Evolutionary conservation across 2,113 vertebrate species (phyloP).

Genomic region (Nycticryphes semicollaris): DNA sequence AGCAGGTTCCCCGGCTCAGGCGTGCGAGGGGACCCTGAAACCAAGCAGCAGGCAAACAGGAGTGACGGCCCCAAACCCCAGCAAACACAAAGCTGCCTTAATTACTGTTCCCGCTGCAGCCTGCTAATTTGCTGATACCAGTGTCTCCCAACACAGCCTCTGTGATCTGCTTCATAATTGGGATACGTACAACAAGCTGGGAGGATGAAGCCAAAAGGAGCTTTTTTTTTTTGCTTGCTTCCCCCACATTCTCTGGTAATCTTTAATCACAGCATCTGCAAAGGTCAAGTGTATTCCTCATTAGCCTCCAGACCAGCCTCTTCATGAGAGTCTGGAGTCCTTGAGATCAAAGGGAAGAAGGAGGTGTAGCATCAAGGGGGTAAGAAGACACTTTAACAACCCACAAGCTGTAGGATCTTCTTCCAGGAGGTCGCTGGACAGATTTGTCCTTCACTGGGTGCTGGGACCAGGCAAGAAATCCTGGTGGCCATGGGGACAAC

Average conservation of each 20-base stretch:
- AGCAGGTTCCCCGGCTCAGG: neutral
- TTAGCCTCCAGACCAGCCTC: neutral
- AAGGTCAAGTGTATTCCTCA: conserved; percentile 35
- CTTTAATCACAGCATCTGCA: neutral
- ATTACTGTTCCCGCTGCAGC: neutral
- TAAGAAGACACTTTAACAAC: neutral
- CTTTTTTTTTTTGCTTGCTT: neutral
- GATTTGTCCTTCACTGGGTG: neutral
- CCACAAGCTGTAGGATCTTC: neutral
- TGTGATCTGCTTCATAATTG: neutral
- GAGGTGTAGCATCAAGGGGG: neutral
- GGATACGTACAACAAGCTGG: neutral
- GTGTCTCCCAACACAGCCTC: neutral
- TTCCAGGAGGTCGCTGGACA: neutral
- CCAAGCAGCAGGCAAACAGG: neutral
- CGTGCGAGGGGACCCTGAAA: neutral
- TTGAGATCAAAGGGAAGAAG: neutral
- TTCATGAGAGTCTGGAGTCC: neutral
- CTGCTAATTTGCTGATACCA: conserved; percentile 33
- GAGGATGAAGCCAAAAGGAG: neutral
- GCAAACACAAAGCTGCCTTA: neutral
- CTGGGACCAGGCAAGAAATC: neutral
- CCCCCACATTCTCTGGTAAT: neutral
- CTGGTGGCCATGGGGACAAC: neutral
- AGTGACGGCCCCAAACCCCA: neutral